phyloP scores from a whole-genome alignment of 2,888 invertebrate genomes.

The Pilophorus perplexus region DNA sequence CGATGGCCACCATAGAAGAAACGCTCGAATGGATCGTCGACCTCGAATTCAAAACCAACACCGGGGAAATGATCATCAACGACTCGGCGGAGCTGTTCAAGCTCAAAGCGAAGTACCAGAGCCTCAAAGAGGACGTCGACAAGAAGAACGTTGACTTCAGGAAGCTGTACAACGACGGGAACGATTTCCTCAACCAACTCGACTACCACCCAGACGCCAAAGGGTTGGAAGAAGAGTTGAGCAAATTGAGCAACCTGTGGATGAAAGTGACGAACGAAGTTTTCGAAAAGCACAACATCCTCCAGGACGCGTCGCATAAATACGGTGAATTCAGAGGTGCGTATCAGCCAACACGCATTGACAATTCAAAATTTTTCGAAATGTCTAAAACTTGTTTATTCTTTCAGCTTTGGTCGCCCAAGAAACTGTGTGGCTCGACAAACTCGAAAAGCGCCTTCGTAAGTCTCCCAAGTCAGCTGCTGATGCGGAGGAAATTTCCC shows the following conservation, averaged over 20 bases:
- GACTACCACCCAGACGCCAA: slow-evolving; percentile 33
- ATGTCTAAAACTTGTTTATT: background rate
- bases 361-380: background rate
- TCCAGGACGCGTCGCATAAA: slow-evolving; percentile 73
- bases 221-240: slow-evolving; percentile 34
- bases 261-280: slow-evolving; percentile 66
- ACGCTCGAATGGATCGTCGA: slow-evolving; percentile 63
- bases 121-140: slow-evolving; percentile 70
- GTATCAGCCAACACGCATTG: background rate
- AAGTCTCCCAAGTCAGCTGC: slow-evolving; percentile 67
- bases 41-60: slow-evolving; percentile 63
- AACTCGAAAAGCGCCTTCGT: slow-evolving; percentile 71
- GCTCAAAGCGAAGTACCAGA: slow-evolving; percentile 68
- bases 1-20: slow-evolving; percentile 58
- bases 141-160: slow-evolving; percentile 56
- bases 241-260: slow-evolving; percentile 55
- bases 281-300: slow-evolving; percentile 63
- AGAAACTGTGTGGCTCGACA: slow-evolving; percentile 76
- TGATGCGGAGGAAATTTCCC: slow-evolving; percentile 90
- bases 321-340: slow-evolving; percentile 66
- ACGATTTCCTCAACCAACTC: slow-evolving; percentile 54
- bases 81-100: slow-evolving; percentile 70
- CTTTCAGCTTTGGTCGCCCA: slow-evolving; percentile 70
- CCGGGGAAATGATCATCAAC: slow-evolving; percentile 56
- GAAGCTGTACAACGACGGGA: slow-evolving; percentile 51